phyloP scores from a whole-genome alignment of 2,113 vertebrate genomes.

The Micronycteris hirsuta region DNA sequence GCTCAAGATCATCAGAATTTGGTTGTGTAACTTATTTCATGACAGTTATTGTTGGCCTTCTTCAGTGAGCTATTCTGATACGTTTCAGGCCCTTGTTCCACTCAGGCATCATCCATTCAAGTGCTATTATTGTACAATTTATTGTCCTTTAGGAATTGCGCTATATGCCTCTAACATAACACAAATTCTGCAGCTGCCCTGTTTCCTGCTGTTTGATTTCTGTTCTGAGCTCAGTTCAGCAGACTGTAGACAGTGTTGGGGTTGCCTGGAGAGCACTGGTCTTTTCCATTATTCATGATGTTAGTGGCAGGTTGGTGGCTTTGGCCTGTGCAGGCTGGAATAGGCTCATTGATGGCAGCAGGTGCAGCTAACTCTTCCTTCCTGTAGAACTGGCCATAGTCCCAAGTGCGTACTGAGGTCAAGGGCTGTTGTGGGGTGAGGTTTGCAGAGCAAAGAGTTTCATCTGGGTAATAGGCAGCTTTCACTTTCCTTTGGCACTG shows the following conservation, averaged over 20 bases:
- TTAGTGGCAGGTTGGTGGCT: neutral
- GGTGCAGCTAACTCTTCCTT: neutral
- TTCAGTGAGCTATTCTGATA: neutral
- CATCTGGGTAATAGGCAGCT: neutral
- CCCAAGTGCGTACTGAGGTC: neutral
- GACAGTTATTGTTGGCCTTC: neutral
- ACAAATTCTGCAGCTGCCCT: neutral
- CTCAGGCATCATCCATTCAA: neutral
- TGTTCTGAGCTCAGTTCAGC: neutral
- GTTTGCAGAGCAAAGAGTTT: neutral
- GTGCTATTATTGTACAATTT: neutral
- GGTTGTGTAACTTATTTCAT: neutral
- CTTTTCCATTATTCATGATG: conserved; percentile 20
- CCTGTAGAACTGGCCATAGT: neutral
- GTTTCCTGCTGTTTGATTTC: neutral
- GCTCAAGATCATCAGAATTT: neutral
- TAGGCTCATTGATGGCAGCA: neutral
- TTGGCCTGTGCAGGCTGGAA: neutral
- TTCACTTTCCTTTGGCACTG: neutral
- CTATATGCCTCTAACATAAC: neutral
- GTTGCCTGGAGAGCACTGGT: neutral
- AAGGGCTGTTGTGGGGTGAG: neutral
- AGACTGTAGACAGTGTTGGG: neutral
- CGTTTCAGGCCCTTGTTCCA: neutral
- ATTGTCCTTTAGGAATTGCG: conserved; percentile 13